Base-by-base conservation (phyloP, 2,797 vertebrate species). In the Atherinosoma microstoma region DNA sequence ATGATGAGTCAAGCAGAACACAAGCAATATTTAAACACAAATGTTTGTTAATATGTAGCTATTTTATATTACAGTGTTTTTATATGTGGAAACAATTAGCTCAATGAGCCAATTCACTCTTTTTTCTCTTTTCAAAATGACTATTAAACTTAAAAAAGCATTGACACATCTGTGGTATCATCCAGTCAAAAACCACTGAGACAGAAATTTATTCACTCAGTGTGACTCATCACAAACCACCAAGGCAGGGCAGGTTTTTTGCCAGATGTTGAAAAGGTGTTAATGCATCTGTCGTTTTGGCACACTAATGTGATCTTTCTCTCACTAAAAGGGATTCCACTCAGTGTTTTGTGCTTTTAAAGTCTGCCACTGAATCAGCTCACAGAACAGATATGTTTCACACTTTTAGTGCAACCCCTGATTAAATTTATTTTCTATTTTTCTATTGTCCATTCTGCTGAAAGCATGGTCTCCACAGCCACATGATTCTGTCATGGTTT, bases 251-350 rank as follows among this genome's bases (percentile, higher is more conserved):
- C 36, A 58, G 6, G 29, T 30, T 42, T 29, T 24, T 27, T 58
- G 47, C 36, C 62, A 76, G 67, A 56, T 42, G 61, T 13, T 42
- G 60, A 64, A 32, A 70, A 40, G 54, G 67, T 60, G 67, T 56
- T 36, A 76, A 70, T 70, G 27, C 16, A 58, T 60, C 38, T 0
- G 27, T 70, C 22, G 18, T 60, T 45, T 51, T n/a, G 12, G 15
- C 2, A 7, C n/a, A 49, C 27, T 13, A n/a, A n/a, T 30, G 15
- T 3, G 22, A 68, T 38, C 16, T 68, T 49, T 36, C 49, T 27
- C 53, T 45, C 6, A 24, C 32, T 15, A 18, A 29, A 69, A 58
- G 4, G 57, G 10, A 49, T 9, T 34, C 67, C 54, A 67, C 20
- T 12, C 24, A 32, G 40, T 34, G 38, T 34, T 34, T 34, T 42